These are phyloP conservation scores for Linnaemya vulpina DNA, from an alignment of 2,888 invertebrate genomes.

Conservation along the genomic window DNA sequence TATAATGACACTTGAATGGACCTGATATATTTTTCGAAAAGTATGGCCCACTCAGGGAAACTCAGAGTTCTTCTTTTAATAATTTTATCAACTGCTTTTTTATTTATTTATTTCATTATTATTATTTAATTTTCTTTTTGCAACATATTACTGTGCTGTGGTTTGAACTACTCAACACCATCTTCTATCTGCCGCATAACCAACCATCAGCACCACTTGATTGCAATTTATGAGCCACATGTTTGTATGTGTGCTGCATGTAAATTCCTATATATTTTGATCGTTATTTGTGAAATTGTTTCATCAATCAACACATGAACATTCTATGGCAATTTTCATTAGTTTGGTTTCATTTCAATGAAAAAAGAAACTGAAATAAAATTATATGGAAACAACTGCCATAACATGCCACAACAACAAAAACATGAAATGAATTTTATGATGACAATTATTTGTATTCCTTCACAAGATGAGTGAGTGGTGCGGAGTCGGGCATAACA, in stretches of 20 bases:
- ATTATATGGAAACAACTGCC: neutral
- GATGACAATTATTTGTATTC: conserved; percentile 57
- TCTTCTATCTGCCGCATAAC: neutral
- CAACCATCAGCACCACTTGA: conserved; percentile 17
- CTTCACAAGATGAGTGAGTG: neutral
- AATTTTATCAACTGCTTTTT: neutral
- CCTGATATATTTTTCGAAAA: no score
- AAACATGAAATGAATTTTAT: conserved; percentile 37
- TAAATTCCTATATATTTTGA: neutral
- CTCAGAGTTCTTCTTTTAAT: no score
- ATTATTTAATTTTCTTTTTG: neutral
- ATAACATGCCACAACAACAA: conserved; percentile 19
- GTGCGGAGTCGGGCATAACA: conserved; percentile 49
- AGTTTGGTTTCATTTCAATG: conserved; percentile 27
- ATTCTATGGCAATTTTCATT: conserved; percentile 47
- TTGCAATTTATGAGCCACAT: conserved; percentile 42
- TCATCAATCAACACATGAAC: conserved; percentile 44
- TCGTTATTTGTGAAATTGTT: conserved; percentile 45
- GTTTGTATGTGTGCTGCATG: neutral
- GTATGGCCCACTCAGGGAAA: no score
- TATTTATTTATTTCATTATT: neutral
- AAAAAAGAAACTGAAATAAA: neutral
- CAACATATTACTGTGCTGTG: conserved; percentile 3
- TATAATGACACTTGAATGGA: no score
- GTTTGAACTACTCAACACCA: conserved; percentile 8